Evolutionary conservation across 2,797 vertebrate genomes (phyloP).

Genomic region (Tolypeutes matacus): DNA sequence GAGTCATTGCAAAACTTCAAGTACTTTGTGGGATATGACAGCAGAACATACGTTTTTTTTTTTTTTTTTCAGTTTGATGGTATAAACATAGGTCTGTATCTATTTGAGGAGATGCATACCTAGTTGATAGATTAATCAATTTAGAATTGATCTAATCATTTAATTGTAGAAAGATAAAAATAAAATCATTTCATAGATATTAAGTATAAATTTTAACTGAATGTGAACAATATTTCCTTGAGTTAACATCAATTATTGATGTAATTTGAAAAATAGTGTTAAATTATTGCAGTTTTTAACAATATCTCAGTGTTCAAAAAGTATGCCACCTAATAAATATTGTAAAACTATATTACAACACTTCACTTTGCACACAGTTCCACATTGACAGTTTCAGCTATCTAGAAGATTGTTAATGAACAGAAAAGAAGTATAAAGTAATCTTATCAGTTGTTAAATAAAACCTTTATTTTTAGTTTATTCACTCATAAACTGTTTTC

Average conservation of each 20-base stretch:
- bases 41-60: background rate
- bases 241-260: background rate
- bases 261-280: background rate
- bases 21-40: background rate
- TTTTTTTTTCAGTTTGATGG: background rate
- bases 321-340: background rate
- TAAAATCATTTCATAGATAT: background rate
- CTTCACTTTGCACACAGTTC: background rate
- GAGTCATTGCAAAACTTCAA: background rate
- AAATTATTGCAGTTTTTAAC: background rate
- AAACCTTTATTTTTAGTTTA: background rate
- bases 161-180: background rate
- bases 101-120: background rate
- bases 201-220: background rate
- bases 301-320: background rate
- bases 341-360: background rate
- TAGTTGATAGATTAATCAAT: background rate
- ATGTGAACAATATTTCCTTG: background rate
- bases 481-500: background rate
- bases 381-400: background rate
- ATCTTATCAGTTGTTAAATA: background rate
- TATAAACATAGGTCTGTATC: background rate
- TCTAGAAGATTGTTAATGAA: background rate
- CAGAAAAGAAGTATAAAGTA: background rate
- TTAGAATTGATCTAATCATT: background rate